Percentiles rank a stretch among this genome's conserved stretches.
These are phyloP conservation scores for Pachliopta kotzebuea DNA, from an alignment of 2,888 invertebrate species.

Conservation along the genomic window DNA sequence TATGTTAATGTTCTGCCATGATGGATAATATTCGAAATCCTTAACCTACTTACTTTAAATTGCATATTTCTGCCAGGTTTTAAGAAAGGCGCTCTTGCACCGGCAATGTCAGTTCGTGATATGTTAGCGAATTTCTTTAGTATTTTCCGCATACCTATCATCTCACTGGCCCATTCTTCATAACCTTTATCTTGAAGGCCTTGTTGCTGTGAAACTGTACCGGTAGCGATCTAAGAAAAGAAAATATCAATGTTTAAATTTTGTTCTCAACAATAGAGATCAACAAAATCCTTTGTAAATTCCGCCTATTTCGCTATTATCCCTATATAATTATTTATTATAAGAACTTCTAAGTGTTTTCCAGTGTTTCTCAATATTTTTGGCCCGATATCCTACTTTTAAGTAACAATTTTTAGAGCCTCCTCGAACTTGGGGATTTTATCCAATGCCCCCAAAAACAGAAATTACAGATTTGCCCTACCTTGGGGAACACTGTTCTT, in stretches of 20 bases:
- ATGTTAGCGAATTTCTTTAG: conserved; percentile 90
- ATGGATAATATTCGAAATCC: conserved; percentile 21
- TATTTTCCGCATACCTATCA: conserved; percentile 96
- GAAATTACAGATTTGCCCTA: no score
- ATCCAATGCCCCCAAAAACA: no score
- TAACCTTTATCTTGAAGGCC: conserved; percentile 94
- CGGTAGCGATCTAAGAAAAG: conserved; percentile 74
- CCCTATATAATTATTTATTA: background rate
- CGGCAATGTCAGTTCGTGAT: conserved; percentile 89
- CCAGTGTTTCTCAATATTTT: no score
- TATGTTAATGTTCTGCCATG: conserved; percentile 14
- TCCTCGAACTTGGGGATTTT: no score
- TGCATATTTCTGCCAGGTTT: conserved; percentile 96
- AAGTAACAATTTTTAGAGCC: no score
- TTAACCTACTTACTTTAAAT: conserved; percentile 83
- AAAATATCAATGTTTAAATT: background rate
- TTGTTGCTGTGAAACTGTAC: conserved; percentile 85
- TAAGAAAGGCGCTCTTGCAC: conserved; percentile 93
- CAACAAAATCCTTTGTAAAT: no score
- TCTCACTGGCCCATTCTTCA: conserved; percentile 96
- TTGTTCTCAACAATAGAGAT: background rate
- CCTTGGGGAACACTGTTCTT: no score
- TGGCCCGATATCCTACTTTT: no score
- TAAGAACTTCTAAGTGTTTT: no score
- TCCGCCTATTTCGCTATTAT: background rate